Base-by-base conservation (phyloP, 1,140 invertebrate species). In the Euborellia annulipes region DNA sequence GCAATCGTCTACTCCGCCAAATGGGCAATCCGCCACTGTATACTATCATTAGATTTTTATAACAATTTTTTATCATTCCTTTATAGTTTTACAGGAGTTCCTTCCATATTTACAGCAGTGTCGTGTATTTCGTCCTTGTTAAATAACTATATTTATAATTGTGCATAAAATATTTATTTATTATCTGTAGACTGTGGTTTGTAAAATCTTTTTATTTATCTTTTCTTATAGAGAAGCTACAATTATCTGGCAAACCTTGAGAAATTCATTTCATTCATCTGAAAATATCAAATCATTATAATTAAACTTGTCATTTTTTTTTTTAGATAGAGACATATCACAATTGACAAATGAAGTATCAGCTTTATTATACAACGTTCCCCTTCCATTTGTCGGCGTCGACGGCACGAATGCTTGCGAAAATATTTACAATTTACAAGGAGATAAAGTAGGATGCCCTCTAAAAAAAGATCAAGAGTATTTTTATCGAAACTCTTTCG, bases 351-450 rank as follows among this genome's bases (percentile, higher is more conserved):
- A 70, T n/a, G 58, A 62, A 3, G 79, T 84, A 2, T 57, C 58
- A 46, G 81, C 78, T 0, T 60, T 67, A 1, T 65, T 83, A 13
- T n/a, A n/a, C 52, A 71, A 71, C 1, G 55, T 83, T 3, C 62
- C 70, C 0, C 55, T 86, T 43, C 82, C 82, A 0, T 85, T 84
- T 56, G 60, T 82, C 6, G 82, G 82, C 21, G 78, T 83, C 1
- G 79, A 85, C 52, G 76, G 75, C n/a, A 69, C 66, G 3, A 66
- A 69, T 32, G 75, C 80, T 2, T 85, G 82, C 52, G 60, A 67
- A 36, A 73, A 76, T 47, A 64, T 85, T 22, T 78, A 62, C 51
- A 59, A 66, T 44, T 51, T 59, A 36, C 57, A 73, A 50, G 75
- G 68, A 6, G 70, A 57, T 2, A 68, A 73, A 55, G 70, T 65